phyloP scores from a whole-genome alignment of 2,797 vertebrate genomes.

The Myripristis jacobus region DNA sequence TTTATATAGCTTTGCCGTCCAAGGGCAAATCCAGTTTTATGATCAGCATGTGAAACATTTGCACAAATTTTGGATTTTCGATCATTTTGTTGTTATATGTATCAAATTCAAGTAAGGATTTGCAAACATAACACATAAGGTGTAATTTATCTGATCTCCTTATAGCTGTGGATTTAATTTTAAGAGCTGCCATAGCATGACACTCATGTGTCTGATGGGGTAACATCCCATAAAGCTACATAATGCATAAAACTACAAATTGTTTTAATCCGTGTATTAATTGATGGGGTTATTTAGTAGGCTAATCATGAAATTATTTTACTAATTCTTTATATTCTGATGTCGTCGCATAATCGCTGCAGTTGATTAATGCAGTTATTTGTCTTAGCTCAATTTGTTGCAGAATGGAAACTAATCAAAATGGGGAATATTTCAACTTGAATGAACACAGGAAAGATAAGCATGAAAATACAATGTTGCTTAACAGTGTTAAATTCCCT shows the following conservation, averaged over 20 bases:
- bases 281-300: constrained; percentile 30
- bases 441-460: constrained; percentile 55
- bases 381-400: constrained; percentile 36
- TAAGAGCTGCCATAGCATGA: constrained; percentile 2
- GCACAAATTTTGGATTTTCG: constrained; percentile 38
- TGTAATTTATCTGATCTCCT: not conserved
- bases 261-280: constrained; percentile 35
- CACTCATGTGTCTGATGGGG: constrained; percentile 7
- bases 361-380: constrained; percentile 47
- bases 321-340: constrained; percentile 45
- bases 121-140: constrained; percentile 16
- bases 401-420: constrained; percentile 40
- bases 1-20: constrained; percentile 28
- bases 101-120: constrained; percentile 26
- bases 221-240: constrained; percentile 3
- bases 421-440: constrained; percentile 20
- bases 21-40: constrained; percentile 27
- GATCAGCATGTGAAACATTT: constrained; percentile 50
- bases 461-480: constrained; percentile 59
- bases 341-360: constrained; percentile 50
- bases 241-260: constrained; percentile 13
- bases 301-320: constrained; percentile 42
- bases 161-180: constrained; percentile 9
- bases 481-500: constrained; percentile 41
- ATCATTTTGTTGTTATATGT: constrained; percentile 16